These are phyloP conservation scores for Phymatocera aterrima DNA, from an alignment of 2,888 invertebrate species.

Conservation along the genomic window DNA sequence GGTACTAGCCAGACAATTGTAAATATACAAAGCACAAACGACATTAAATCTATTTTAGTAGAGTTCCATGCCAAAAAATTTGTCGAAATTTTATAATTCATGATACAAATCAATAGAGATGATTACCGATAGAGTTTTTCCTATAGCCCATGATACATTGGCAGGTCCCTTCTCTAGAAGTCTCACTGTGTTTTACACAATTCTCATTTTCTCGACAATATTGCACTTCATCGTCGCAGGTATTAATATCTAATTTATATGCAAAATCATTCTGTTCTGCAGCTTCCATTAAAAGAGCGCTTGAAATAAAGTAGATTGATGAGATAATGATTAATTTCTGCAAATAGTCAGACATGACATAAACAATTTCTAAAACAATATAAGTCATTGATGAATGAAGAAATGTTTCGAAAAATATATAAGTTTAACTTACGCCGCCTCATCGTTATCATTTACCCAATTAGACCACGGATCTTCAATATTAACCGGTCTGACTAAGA, in stretches of 20 bases:
- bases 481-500: constrained; percentile 84
- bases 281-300: constrained; percentile 62
- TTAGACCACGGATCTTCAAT: constrained; percentile 77
- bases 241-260: constrained; percentile 75
- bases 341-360: too few relatives aligned
- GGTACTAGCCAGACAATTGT: too few relatives aligned
- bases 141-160: constrained; percentile 82
- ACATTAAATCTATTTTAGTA: neutral
- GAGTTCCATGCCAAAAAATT: neutral
- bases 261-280: constrained; percentile 63
- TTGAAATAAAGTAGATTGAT: constrained; percentile 50
- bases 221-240: constrained; percentile 79
- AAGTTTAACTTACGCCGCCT: constrained; percentile 16
- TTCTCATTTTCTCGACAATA: constrained; percentile 84
- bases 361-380: constrained; percentile 44
- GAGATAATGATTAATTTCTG: neutral
- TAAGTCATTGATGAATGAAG: neutral
- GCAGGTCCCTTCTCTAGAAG: constrained; percentile 83
- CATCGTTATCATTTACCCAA: constrained; percentile 64
- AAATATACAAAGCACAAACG: too few relatives aligned
- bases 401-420: neutral
- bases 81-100: neutral
- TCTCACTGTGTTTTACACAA: constrained; percentile 78
- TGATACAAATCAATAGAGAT: neutral
- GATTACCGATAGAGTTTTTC: constrained; percentile 69